Base-by-base conservation (phyloP, 1,140 invertebrate species). In the Drosophila ironensis region DNA sequence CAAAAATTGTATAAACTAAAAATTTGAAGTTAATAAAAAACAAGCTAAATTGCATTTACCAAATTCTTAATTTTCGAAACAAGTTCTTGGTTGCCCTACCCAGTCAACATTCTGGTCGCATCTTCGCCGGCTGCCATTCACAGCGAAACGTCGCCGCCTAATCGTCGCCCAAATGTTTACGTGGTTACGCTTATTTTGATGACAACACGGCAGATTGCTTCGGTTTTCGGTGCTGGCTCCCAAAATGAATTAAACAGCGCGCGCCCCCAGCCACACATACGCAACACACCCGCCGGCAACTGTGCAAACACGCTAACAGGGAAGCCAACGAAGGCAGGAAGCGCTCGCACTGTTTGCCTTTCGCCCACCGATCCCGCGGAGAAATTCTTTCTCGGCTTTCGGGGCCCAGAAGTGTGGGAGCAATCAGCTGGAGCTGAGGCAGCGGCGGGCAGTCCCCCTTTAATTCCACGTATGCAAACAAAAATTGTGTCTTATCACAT, bases 391-490 rank as follows among this genome's bases (percentile, higher is more conserved):
- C 42, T 48, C 20, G 14, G 22, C 46, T 66, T 46, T 57, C 25
- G 35, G 47, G 44, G 84, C 37, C 35, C 17, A 37, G 52, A 71
- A 51, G 35, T 40, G 12, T 44, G 33, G 56, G 61, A 50, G 51
- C 37, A 42, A 28, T 12, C 63, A 77, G 68, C 56, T 66, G 59
- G 42, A 74, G 44, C 24, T n/a, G n/a, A n/a, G 11, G 16, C 17
- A n/a, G 40, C 20, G 16, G 25, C 50, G 37, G 66, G 53, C 61
- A 67, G 66, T 28, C 40, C 54, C 53, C 37, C 75, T 61, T 87
- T 86, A 66, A 87, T 86, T 68, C 80, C 80, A 86, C 80, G 80
- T 86, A 86, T 64, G 80, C 80, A 86, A 86, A 86, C 81, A 87
- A 72, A 87, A 72, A 70, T 45, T 37, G 33, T 42, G 8, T 14